Evolutionary conservation across 2,888 invertebrate genomes (phyloP).

Genomic region (Melieria omissa): DNA sequence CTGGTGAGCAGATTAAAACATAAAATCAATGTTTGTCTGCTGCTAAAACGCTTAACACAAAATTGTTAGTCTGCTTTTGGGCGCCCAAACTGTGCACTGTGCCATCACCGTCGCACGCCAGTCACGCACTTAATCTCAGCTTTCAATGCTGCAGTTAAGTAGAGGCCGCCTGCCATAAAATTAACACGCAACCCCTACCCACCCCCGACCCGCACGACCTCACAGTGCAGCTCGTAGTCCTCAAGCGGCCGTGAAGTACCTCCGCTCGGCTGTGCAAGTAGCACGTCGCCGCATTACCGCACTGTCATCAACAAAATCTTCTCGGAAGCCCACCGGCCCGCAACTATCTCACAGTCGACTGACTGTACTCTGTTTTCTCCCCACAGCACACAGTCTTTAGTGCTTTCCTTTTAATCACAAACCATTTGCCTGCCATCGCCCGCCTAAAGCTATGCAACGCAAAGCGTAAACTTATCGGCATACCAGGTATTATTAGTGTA

Average conservation of each 20-base stretch:
- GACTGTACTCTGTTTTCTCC: no score
- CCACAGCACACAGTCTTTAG: not conserved
- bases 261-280: no score
- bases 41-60: no score
- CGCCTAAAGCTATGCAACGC: conserved; percentile 19
- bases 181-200: not conserved
- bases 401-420: not conserved
- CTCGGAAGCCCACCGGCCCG: not conserved
- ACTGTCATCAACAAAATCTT: not conserved
- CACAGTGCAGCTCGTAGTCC: no score
- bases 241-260: no score
- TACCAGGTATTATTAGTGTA: conserved; percentile 50
- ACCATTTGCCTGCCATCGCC: not conserved
- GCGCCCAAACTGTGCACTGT: no score
- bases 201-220: no score
- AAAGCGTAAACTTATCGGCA: conserved; percentile 3
- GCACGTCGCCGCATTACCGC: no score
- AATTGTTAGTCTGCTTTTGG: no score
- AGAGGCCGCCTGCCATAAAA: not conserved
- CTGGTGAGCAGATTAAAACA: no score
- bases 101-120: no score
- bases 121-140: not conserved
- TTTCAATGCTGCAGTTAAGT: not conserved
- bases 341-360: not conserved
- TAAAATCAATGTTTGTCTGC: no score